phyloP scores from a whole-genome alignment of 2,113 vertebrate genomes.

The Centrocercus urophasianus region DNA sequence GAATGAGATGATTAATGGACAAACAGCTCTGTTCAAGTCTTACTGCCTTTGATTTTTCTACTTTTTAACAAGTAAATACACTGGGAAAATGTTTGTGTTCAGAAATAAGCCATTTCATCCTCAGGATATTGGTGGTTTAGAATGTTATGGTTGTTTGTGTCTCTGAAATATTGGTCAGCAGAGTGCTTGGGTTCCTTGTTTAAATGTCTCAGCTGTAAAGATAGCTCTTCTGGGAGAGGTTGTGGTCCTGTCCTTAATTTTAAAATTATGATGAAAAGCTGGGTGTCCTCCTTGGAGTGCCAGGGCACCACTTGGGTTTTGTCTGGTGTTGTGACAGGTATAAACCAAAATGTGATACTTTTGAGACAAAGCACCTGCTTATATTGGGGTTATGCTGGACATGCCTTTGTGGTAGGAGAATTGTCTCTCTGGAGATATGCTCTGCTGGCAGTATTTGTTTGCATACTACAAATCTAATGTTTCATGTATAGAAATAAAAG shows the following conservation, averaged over 20 bases:
- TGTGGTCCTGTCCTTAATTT: not conserved
- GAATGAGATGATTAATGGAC: not conserved
- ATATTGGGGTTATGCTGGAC: not conserved
- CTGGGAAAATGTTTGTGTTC: not conserved
- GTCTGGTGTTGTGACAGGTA: not conserved
- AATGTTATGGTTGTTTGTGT: not conserved
- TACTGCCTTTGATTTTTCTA: not conserved
- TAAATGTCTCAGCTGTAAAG: not conserved
- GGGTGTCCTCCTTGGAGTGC: not conserved
- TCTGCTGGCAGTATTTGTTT: slow-evolving; percentile 22
- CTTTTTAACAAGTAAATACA: not conserved
- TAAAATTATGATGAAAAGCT: not conserved
- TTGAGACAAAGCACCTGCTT: slow-evolving; percentile 6
- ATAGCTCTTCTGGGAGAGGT: not conserved
- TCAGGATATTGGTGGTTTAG: not conserved
- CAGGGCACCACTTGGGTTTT: not conserved
- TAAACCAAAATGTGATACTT: not conserved
- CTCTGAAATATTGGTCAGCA: not conserved
- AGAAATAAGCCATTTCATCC: not conserved
- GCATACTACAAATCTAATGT: slow-evolving; percentile 11
- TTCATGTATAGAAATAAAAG: slow-evolving; percentile 32
- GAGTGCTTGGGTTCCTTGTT: not conserved
- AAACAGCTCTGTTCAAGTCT: not conserved
- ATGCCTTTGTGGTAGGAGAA: not conserved
- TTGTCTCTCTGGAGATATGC: not conserved